phyloP scores from a whole-genome alignment of 2,888 invertebrate species.

The Entomobrya proxima region DNA sequence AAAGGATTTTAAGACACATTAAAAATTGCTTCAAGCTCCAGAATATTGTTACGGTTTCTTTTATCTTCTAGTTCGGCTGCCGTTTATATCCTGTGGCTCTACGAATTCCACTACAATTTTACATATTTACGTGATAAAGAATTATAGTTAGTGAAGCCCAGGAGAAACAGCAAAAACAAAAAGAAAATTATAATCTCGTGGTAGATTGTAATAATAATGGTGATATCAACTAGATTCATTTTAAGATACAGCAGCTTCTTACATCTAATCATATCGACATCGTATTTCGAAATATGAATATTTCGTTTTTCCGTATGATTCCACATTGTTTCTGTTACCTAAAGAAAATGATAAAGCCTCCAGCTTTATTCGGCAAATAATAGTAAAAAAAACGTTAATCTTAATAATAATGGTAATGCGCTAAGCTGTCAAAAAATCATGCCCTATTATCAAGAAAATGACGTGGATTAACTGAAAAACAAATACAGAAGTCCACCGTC shows the following conservation, averaged over 20 bases:
- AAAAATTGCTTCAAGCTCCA: constrained; percentile 38
- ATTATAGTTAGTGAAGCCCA: neutral
- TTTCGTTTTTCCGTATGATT: neutral
- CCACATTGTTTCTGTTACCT: neutral
- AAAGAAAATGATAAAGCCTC: neutral
- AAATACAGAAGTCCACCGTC: constrained; percentile 52
- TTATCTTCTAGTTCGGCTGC: neutral
- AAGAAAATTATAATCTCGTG: neutral
- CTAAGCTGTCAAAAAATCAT: constrained; percentile 64
- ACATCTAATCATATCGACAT: constrained; percentile 53
- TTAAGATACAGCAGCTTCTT: constrained; percentile 25
- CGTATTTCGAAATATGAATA: constrained; percentile 13
- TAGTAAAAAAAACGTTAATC: neutral
- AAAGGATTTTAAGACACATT: constrained; percentile 30
- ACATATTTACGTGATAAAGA: constrained; percentile 50
- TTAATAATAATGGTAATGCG: constrained; percentile 56
- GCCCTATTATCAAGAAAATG: constrained; percentile 63
- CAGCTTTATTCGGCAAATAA: constrained; percentile 13
- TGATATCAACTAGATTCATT: constrained; percentile 26
- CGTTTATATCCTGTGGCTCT: neutral
- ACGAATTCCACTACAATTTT: neutral
- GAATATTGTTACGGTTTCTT: constrained; percentile 16
- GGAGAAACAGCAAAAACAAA: neutral
- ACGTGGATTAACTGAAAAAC: constrained; percentile 48
- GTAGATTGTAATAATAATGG: constrained; percentile 9